Percentiles rank a stretch among this genome's conserved stretches.
phyloP scores from a whole-genome alignment of 2,797 vertebrate species.

The Sphenopsis melanotis region DNA sequence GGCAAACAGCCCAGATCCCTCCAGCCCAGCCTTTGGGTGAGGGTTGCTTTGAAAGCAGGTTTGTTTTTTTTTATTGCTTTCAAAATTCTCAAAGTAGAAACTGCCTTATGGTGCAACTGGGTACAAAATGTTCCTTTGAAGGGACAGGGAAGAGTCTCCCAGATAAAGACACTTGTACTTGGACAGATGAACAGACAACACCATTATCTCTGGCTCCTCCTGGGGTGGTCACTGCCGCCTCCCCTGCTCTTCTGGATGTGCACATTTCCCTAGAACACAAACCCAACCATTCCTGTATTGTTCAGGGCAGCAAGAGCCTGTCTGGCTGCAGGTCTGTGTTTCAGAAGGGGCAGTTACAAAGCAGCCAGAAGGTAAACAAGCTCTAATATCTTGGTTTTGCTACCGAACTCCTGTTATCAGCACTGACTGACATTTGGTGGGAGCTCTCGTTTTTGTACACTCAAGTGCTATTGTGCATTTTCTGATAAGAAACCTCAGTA shows the following conservation, averaged over 20 bases:
- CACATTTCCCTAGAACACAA: not conserved
- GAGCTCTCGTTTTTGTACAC: not conserved
- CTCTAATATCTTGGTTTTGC: conserved; percentile 23
- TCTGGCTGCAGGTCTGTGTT: not conserved
- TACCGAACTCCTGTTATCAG: conserved; percentile 33
- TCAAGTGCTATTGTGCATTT: conserved; percentile 7
- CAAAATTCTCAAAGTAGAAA: not conserved
- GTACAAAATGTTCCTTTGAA: not conserved
- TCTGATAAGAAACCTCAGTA: conserved; percentile 60
- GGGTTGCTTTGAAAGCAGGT: not conserved
- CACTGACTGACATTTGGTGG: conserved; percentile 30
- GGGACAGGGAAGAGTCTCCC: not conserved
- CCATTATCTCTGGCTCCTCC: not conserved
- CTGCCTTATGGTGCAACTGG: not conserved
- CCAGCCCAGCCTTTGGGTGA: not conserved
- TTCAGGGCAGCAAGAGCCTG: fast-evolving
- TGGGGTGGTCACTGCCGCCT: not conserved
- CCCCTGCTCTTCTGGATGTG: not conserved
- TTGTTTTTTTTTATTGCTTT: fast-evolving
- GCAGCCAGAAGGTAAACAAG: conserved; percentile 9
- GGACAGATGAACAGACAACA: not conserved
- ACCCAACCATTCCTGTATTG: fast-evolving
- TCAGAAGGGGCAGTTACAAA: not conserved
- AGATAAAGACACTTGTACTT: not conserved
- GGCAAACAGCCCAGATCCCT: not conserved